Conservation (phyloP, 2,888 invertebrate species). For the Drosophila kokeensis region DNA sequence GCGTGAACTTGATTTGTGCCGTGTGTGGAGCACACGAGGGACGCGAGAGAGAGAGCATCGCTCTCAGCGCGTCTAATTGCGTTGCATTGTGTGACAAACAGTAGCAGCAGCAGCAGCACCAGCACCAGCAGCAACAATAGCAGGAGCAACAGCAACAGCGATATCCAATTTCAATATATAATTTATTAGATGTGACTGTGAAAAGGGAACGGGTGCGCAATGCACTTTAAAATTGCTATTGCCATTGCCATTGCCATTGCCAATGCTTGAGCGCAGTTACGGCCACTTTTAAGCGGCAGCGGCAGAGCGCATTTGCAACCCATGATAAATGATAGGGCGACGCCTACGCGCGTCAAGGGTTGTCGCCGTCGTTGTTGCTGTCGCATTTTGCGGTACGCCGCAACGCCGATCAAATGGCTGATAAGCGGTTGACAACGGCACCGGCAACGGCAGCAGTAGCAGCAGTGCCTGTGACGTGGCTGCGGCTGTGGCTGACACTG, state of each 20-base stretch:
- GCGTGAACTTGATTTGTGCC: neutral
- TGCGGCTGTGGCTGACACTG: conserved; percentile 74
- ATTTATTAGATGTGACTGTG: conserved; percentile 66
- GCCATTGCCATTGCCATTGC: conserved; percentile 21
- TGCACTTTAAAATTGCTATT: conserved; percentile 63
- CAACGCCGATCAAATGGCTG: conserved; percentile 77
- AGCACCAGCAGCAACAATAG: neutral
- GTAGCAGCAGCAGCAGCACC: neutral
- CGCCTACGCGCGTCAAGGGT: conserved; percentile 75
- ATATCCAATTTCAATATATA: conserved; percentile 69
- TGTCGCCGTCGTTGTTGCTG: conserved; percentile 52
- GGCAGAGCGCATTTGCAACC: conserved; percentile 39
- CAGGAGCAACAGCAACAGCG: conserved; percentile 14
- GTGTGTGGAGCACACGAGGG: neutral
- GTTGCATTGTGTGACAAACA: conserved; percentile 58
- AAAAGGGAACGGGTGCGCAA: conserved; percentile 38
- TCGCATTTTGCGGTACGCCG: conserved; percentile 71
- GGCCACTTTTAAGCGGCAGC: conserved; percentile 41
- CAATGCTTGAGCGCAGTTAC: conserved; percentile 20
- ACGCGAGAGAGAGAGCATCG: neutral
- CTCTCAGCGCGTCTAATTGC: conserved; percentile 62
- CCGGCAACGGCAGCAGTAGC: conserved; percentile 1
- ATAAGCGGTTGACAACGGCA: conserved; percentile 67
- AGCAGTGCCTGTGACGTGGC: conserved; percentile 52
- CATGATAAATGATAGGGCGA: conserved; percentile 74